Evolutionary conservation across 2,797 vertebrate species (phyloP).

Genomic region (Rhadinocentrus ornatus): DNA sequence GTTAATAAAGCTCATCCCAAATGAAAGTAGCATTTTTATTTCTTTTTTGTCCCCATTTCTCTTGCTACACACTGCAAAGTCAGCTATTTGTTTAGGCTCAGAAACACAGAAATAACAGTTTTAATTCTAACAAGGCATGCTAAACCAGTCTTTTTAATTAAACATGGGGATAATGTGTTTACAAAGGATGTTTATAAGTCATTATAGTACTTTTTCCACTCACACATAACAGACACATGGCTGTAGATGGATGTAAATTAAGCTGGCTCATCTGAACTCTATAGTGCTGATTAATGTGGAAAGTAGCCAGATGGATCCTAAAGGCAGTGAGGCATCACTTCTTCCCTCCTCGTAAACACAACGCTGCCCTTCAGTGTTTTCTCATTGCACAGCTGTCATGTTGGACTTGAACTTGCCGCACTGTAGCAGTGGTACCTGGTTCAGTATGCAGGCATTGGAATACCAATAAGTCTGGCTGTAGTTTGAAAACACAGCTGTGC

Average conservation of each 20-base stretch:
- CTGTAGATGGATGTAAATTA: background rate
- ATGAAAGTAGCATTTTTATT: too few relatives aligned
- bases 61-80: too few relatives aligned
- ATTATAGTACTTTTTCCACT: background rate
- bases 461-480: conserved; percentile 19
- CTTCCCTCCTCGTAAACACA: conserved; percentile 8
- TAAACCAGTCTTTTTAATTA: too few relatives aligned
- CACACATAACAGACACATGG: background rate
- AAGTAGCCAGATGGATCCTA: conserved; percentile 15
- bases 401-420: conserved; percentile 20
- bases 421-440: background rate
- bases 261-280: conserved; percentile 6
- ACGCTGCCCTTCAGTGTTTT: conserved; percentile 13
- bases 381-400: conserved; percentile 1
- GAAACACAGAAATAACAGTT: too few relatives aligned
- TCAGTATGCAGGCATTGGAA: conserved; percentile 8
- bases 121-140: too few relatives aligned
- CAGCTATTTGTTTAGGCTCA: too few relatives aligned
- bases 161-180: too few relatives aligned
- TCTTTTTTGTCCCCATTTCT: too few relatives aligned
- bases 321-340: conserved; percentile 25
- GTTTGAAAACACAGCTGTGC: conserved; percentile 7
- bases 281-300: conserved; percentile 36
- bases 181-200: background rate
- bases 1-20: too few relatives aligned